A percentile compares a stretch with the other conserved stretches of the same genome.
These are phyloP conservation scores for Nematopogon swammerdamellus DNA, from an alignment of 2,888 invertebrate species.

Conservation along the genomic window DNA sequence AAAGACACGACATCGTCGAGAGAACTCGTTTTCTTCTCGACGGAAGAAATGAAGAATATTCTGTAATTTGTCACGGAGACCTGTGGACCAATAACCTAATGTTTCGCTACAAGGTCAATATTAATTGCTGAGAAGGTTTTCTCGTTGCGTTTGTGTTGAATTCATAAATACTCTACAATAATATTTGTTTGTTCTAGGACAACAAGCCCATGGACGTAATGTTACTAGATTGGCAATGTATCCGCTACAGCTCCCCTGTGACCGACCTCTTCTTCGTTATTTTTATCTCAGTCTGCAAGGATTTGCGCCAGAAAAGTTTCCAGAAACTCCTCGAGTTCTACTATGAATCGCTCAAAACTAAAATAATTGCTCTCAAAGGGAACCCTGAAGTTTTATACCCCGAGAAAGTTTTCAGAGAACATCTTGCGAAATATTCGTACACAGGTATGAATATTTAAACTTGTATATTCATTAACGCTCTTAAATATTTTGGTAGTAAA, in stretches of 20 bases:
- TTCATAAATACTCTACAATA: too few relatives aligned
- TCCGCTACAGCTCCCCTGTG: not conserved
- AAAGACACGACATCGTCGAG: not conserved
- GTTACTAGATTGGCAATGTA: not conserved
- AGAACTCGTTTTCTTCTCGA: not conserved
- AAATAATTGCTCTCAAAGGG: not conserved
- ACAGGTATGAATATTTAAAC: too few relatives aligned
- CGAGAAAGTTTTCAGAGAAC: slow-evolving; percentile 1
- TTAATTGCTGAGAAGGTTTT: too few relatives aligned
- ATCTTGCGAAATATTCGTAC: not conserved
- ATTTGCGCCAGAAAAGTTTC: not conserved
- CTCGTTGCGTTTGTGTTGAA: too few relatives aligned
- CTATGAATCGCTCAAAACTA: not conserved
- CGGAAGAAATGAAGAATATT: not conserved
- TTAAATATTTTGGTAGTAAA: too few relatives aligned
- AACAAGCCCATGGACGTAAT: not conserved
- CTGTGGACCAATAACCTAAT: not conserved
- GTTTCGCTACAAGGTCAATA: not conserved
- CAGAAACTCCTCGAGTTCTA: not conserved
- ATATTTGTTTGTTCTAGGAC: too few relatives aligned
- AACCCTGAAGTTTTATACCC: slow-evolving; percentile 4
- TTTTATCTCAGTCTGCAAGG: not conserved
- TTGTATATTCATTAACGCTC: too few relatives aligned
- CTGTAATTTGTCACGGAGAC: not conserved
- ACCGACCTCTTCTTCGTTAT: not conserved